phyloP scores from a whole-genome alignment of 2,797 vertebrate genomes.

The Phataginus tricuspis region DNA sequence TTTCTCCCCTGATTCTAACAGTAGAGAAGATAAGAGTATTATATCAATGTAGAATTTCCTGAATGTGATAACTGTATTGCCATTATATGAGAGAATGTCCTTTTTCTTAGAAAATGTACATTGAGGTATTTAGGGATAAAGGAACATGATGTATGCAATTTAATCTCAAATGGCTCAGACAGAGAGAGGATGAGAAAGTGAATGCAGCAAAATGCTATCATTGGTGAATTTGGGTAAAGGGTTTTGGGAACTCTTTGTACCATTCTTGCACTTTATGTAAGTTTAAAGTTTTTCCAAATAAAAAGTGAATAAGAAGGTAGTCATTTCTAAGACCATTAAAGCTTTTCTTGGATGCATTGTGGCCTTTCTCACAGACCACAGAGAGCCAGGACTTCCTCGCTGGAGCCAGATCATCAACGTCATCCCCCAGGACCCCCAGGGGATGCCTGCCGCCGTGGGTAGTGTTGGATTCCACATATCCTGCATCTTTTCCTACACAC shows the following conservation, averaged over 20 bases:
- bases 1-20: not conserved
- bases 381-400: accelerated
- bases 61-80: not conserved
- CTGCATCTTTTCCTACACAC: no score
- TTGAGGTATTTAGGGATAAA: not conserved
- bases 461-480: no score
- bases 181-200: not conserved
- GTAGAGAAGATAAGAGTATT: not conserved
- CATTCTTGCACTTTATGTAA: not conserved
- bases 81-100: not conserved
- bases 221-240: not conserved
- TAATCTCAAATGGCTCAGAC: not conserved
- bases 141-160: not conserved
- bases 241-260: not conserved
- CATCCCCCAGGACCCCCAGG: no score
- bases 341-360: not conserved
- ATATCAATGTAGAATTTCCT: not conserved
- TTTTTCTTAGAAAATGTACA: not conserved
- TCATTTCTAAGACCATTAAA: not conserved
- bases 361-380: not conserved
- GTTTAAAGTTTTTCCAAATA: not conserved
- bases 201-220: not conserved
- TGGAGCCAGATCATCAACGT: no score
- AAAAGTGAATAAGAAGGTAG: not conserved
- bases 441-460: no score